Evolutionary conservation across 2,888 invertebrate genomes (phyloP), one percentile per base, ranked within the genome.

Genomic region (Hecatera dysodea): DNA sequence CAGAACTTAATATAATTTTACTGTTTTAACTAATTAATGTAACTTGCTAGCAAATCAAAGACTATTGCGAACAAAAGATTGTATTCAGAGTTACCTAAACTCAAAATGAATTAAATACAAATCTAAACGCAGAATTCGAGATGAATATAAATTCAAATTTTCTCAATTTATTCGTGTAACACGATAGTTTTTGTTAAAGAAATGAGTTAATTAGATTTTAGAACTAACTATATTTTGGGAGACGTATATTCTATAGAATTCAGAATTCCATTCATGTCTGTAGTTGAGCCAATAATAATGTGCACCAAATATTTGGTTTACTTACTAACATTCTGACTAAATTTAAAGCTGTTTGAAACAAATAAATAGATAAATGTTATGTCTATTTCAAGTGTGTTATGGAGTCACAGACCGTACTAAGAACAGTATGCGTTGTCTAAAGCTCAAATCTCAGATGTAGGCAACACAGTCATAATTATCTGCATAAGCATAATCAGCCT

Each of bases 101-200:
- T 64, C 33, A 22, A 64, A 71, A 77, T 53, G 15, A 72, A 62
- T 72, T 36, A 56, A 48, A 42, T 61, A 52, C 11, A 24, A 63
- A 50, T 67, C 22, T 39, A 15, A 50, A 62, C 59, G 55, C 52
- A 27, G 12, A 77, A 59, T 67, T 56, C n/a, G 27, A 67, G 46
- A 50, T 77, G 50, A 61, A 67, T 56, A 27, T 33, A 46, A 61
- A 52, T 62, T 64, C 11, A 17, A 67, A 12, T 42, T 52, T 67
- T 55, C 15, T 27, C 15, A 53, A 50, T 66, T 78, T 42, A n/a
- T 65, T 75, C 46, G 44, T 9, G 29, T 56, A 60, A 67, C 22
- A 19, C 39, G 6, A 67, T 63, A 53, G 22, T 67, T 57, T 66
- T 53, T 56, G 63, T 64, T 33, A 15, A 9, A 19, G 33, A 63